phyloP scores from a whole-genome alignment of 2,888 invertebrate genomes.

The Oscheius sp. region DNA sequence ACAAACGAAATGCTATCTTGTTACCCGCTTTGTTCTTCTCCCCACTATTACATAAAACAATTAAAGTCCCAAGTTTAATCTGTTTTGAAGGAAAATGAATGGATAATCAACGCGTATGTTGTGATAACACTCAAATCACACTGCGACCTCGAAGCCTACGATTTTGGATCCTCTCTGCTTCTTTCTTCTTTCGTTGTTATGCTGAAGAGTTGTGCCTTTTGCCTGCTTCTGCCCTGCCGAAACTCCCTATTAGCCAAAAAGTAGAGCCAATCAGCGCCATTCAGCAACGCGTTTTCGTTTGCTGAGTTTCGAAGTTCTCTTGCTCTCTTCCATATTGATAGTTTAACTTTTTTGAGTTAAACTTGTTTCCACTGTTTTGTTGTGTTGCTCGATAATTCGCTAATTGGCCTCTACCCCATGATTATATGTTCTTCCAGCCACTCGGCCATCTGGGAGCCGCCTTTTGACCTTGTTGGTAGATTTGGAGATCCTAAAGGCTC shows the following conservation, averaged over 20 bases:
- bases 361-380: not conserved
- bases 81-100: too few relatives aligned
- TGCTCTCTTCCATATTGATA: not conserved
- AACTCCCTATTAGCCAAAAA: constrained; percentile 30
- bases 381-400: constrained; percentile 21
- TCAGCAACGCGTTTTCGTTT: constrained; percentile 29
- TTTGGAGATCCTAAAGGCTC: not conserved
- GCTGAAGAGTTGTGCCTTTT: not conserved
- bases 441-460: constrained; percentile 37
- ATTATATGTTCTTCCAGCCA: constrained; percentile 35
- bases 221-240: constrained; percentile 11
- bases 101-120: too few relatives aligned
- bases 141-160: too few relatives aligned
- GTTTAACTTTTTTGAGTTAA: not conserved
- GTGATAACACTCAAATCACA: too few relatives aligned
- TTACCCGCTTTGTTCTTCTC: too few relatives aligned
- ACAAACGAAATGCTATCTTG: too few relatives aligned
- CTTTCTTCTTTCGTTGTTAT: too few relatives aligned
- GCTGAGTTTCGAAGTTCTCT: constrained; percentile 17
- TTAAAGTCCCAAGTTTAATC: too few relatives aligned
- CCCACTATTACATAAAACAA: too few relatives aligned
- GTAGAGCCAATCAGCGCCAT: constrained; percentile 35
- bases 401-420: constrained; percentile 26
- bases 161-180: too few relatives aligned
- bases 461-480: constrained; percentile 34